Percentiles rank a stretch among this genome's conserved stretches.
Conservation (phyloP, 2,888 invertebrate genomes). For the Hemistola chrysoprasaria region DNA sequence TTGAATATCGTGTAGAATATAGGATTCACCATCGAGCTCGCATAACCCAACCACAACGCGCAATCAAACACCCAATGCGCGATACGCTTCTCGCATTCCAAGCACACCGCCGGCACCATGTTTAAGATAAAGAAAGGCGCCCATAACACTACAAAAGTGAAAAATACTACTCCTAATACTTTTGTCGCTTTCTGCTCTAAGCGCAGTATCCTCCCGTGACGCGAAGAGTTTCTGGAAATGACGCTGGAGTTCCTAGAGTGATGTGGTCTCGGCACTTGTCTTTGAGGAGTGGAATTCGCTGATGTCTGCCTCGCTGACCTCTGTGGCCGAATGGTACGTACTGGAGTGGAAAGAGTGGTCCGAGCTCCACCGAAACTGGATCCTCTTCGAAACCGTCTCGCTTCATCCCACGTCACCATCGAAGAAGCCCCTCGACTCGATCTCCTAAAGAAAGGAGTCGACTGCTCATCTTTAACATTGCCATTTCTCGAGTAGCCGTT, state of each 20-base stretch:
- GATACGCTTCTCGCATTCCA: slow-evolving; percentile 88
- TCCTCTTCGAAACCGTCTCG: slow-evolving; percentile 84
- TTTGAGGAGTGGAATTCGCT: slow-evolving; percentile 60
- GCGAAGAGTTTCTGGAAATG: slow-evolving; percentile 89
- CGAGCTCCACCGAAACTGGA: slow-evolving; percentile 87
- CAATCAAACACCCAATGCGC: slow-evolving; percentile 91
- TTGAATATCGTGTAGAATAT: slow-evolving; percentile 98
- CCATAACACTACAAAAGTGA: slow-evolving; percentile 96
- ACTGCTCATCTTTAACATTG: slow-evolving; percentile 62
- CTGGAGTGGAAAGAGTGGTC: slow-evolving; percentile 82
- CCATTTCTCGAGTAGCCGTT: slow-evolving; percentile 65
- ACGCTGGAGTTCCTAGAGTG: slow-evolving; percentile 92
- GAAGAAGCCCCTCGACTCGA: slow-evolving; percentile 86
- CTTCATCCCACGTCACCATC: slow-evolving; percentile 89
- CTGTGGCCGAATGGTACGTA: slow-evolving; percentile 58
- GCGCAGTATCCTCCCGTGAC: slow-evolving; percentile 91
- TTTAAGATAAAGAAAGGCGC: slow-evolving; percentile 97
- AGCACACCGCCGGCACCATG: slow-evolving; percentile 91
- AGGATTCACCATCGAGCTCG: slow-evolving; percentile 97
- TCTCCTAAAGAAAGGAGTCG: slow-evolving; percentile 75
- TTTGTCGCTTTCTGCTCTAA: slow-evolving; percentile 98
- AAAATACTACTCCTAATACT: slow-evolving; percentile 96
- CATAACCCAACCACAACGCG: slow-evolving; percentile 96
- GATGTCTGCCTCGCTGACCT: slow-evolving; percentile 61
- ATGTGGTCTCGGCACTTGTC: slow-evolving; percentile 84